Base-by-base conservation (phyloP, 2,797 vertebrate species). In the Arrhamphus sclerolepis region DNA sequence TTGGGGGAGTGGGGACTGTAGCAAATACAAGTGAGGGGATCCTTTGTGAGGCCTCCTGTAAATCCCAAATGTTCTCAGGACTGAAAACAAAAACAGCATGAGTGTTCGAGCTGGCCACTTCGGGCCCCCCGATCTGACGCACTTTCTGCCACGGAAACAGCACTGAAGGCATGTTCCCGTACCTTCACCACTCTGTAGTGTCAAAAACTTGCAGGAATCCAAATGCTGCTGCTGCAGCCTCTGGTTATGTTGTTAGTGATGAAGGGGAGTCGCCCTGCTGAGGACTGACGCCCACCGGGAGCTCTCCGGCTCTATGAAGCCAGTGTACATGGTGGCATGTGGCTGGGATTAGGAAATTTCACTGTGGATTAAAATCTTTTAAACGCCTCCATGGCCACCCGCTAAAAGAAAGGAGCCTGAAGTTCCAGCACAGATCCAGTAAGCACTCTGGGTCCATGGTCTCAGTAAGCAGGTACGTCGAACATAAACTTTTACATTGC, bases 341-440 rank as follows among this genome's bases (percentile, higher is more conserved):
- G 94, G 91, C 90, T 89, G 78, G 87, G 93, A 94, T 95, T 94
- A 93, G 81, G 79, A 82, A 73, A 91, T 86, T 90, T 94, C 89
- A 91, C 66, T 89, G 72, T 89, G 91, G 89, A 91, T 93, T 93
- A 92, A 88, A 46, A 80, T 78, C 85, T 82, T 88, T 88, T 76
- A 73, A 47, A 31, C 75, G 75, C 74, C 56, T 83, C 64, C 63
- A 80, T 75, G 75, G 82, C 78, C 64, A 79, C 81, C 81, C 28
- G 73, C 53, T 78, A 24, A 68, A 70, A 61, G 74, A 72, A 83
- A 59, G 43, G 58, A 72, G 77, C 61, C 61, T 79, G 75, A 72
- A 66, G 70, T 65, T 82, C 28, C 56, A 63, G 76, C 78, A 55
- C 66, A 65, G 67, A 62, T 60, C 59, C 59, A 67, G 80, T n/a